Evolutionary conservation across 2,113 vertebrate genomes (phyloP), one percentile per base, ranked within the genome.

Genomic region (Heterotis niloticus): DNA sequence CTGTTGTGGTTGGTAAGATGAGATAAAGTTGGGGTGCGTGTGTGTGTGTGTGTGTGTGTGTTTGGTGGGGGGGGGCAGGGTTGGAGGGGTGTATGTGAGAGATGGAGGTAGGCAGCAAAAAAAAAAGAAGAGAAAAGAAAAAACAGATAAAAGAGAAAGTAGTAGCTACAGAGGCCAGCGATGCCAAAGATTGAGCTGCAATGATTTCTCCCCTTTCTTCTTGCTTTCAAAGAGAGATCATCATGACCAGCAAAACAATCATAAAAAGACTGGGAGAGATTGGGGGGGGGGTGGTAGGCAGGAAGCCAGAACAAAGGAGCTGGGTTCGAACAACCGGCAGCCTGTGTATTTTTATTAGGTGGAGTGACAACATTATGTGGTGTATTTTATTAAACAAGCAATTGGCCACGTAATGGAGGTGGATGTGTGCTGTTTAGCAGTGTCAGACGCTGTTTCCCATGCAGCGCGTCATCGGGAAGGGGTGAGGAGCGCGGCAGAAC

Each of bases 161-260:
- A 82, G 82, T 75, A 81, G 84, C 83, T 82, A 80, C 81, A 54
- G 85, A 84, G 86, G 84, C 82, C 84, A 88, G 82, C 84, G 82
- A 90, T 86, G 82, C 81, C 87, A 88, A 88, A 88, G 82, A 87
- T 80, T 84, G 85, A 90, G 83, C 83, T 71, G 84, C 59, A 82
- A 79, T 73, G 85, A 88, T 86, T 87, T 69, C 72, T 82, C 64
- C 70, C 73, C 75, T 85, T 88, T 81, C 88, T 87, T 79, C 81
- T 83, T 80, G 79, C 20, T 87, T 89, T 91, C 88, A 90, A 90
- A 90, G 90, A 78, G 73, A 87, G 86, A 89, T 87, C 88, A 87
- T 89, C 88, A 83, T 77, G 80, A 85, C 82, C 86, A 76, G 87
- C 82, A 82, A 88, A 89, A 88, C 80, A 86, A 81, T 87, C 82